Percentiles rank a stretch among this genome's conserved stretches.
Evolutionary conservation across 1,140 invertebrate genomes (phyloP).

Genomic region (Bombus turneri): DNA sequence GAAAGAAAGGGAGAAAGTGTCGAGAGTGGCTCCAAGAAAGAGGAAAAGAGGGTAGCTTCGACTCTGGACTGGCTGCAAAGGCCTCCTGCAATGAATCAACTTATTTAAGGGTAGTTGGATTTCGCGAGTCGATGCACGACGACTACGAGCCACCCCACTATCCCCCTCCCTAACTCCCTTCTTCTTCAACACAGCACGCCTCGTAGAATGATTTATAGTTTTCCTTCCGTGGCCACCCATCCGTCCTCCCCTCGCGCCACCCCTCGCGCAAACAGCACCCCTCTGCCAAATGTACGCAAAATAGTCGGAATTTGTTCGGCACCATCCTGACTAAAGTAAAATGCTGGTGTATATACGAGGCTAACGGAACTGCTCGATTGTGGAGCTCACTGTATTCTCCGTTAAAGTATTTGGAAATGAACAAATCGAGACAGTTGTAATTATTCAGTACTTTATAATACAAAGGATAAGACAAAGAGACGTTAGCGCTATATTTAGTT

Average conservation of each 20-base stretch:
- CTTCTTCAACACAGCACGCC: slow-evolving; percentile 62
- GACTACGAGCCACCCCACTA: slow-evolving; percentile 65
- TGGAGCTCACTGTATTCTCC: slow-evolving; percentile 30
- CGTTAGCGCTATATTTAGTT: no score
- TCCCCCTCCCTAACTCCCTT: slow-evolving; percentile 28
- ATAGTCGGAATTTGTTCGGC: slow-evolving; percentile 72
- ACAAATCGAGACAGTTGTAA: background rate
- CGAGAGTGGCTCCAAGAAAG: slow-evolving; percentile 43
- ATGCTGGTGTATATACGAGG: background rate
- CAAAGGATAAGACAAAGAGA: background rate
- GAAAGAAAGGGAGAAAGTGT: slow-evolving; percentile 69
- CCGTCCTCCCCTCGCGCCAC: slow-evolving; percentile 38
- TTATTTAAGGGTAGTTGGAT: slow-evolving; percentile 83
- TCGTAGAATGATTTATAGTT: slow-evolving; percentile 81
- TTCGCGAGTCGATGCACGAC: slow-evolving; percentile 82
- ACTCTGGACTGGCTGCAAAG: slow-evolving; percentile 65
- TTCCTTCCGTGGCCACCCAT: slow-evolving; percentile 73
- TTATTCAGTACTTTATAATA: background rate
- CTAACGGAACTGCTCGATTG: slow-evolving; percentile 32
- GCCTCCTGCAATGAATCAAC: slow-evolving; percentile 80
- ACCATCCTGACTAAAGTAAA: slow-evolving; percentile 26
- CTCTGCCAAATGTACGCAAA: slow-evolving; percentile 74
- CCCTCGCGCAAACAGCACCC: slow-evolving; percentile 58
- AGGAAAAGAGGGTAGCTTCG: slow-evolving; percentile 9
- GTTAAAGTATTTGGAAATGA: background rate